Evolutionary conservation across 2,888 invertebrate species (phyloP), one percentile per base, ranked within the genome.

Genomic region (Timema cristinae): DNA sequence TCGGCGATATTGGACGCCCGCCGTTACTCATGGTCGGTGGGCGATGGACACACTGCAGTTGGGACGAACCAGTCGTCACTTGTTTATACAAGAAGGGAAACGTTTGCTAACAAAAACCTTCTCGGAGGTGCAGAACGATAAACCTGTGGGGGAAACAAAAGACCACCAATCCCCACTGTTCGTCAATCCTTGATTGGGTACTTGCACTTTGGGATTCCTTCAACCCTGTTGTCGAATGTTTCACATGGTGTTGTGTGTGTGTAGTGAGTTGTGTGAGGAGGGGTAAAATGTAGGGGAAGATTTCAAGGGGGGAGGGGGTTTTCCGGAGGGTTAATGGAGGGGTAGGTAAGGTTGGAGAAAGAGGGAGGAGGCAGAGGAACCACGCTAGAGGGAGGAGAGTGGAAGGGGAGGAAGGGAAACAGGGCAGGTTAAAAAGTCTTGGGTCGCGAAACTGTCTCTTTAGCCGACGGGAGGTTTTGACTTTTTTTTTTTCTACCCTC

Each of bases 111-210:
- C 32, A 32, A 32, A 32, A 32, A 32, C 32, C 32, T 32, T 32
- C 32, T 32, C 32, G 32, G 32, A 32, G 32, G 32, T 32, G 32
- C 32, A 32, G 32, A 32, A 32, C 32, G 32, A 32, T 32, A 7
- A 47, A 63, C 63, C 63, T 63, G 63, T 6, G 59, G 15, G n/a
- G 47, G 32, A 48, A 63, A 16, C 7, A 63, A 59, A 32, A 32
- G 32, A 59, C 9, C 59, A 59, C 50, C 68, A 10, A 61, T 11
- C 11, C 61, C 81, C 81, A 80, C 80, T 80, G 79, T 81, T 81
- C 82, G 82, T 82, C 85, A 85, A 86, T 84, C 85, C 85, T 85
- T 86, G 85, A 85, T 86, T 85, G 85, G 85, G 83, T 84, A 85
- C 83, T 83, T 84, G 82, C 75, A 78, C 79, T 79, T 80, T 78